Base-by-base conservation (phyloP, 2,888 invertebrate genomes). In the Sesamia inferens region DNA sequence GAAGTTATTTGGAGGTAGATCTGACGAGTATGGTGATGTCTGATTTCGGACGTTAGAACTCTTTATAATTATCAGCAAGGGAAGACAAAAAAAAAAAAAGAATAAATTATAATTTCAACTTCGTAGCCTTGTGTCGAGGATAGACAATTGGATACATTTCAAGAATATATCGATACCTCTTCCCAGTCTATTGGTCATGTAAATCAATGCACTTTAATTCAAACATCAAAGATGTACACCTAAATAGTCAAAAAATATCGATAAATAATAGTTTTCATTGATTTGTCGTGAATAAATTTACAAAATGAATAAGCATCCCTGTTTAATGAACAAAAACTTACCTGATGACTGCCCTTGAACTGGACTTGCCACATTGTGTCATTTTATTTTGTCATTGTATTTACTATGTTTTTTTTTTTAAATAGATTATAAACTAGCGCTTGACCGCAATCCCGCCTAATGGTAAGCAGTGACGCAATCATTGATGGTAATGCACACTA, bases 371-470 rank as follows among this genome's bases (percentile, higher is more conserved):
- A 16, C 8, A 66, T 51, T 44, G 42, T 19, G 8, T 14, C 22
- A 73, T 47, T 16, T 16, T 2, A n/a, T 14, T 64, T 55, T 39
- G 65, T 55, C n/a, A 75, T 47, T 54, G 55, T 69, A 68, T 8
- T 14, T 69, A 68, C 13, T 14, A 10, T 5, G 39, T n/a, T n/a
- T n/a, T n/a, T n/a, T n/a, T n/a, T n/a, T n/a, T n/a, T n/a, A n/a
- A n/a, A n/a, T n/a, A n/a, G n/a, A n/a, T n/a, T n/a, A n/a, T n/a
- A n/a, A n/a, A n/a, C n/a, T n/a, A n/a, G n/a, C n/a, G n/a, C n/a
- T n/a, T n/a, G n/a, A n/a, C n/a, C n/a, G n/a, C n/a, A n/a, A n/a
- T n/a, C n/a, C n/a, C n/a, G n/a, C n/a, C n/a, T n/a, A n/a, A n/a
- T n/a, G n/a, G n/a, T n/a, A n/a, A n/a, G n/a, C n/a, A n/a, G n/a